A percentile compares a stretch with the other conserved stretches of the same genome.
Evolutionary conservation across 2,113 vertebrate genomes (phyloP).

Genomic region (Sminthopsis crassicaudata): DNA sequence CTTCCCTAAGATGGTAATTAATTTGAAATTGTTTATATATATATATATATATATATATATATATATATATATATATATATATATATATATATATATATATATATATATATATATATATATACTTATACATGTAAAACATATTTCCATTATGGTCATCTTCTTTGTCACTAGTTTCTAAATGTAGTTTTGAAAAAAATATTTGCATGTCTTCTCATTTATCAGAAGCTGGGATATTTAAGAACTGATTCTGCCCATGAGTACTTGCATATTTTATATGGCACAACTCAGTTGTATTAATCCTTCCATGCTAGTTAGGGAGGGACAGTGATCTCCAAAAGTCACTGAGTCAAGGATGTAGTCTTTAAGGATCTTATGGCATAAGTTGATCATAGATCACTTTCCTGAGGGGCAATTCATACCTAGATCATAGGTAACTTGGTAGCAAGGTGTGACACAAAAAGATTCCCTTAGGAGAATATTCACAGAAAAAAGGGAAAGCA

Average conservation of each 20-base stretch:
- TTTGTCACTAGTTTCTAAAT: neutral
- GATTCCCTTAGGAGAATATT: neutral
- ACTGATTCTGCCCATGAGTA: neutral
- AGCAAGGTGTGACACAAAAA: neutral
- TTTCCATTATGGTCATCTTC: neutral
- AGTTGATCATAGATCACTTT: neutral
- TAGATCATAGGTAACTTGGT: neutral
- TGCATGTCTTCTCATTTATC: neutral
- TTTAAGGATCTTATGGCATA: neutral
- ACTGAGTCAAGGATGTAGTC: neutral
- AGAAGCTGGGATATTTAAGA: neutral
- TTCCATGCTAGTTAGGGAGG: neutral
- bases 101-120: neutral
- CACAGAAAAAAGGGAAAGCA: neutral
- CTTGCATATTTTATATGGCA: neutral
- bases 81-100: neutral
- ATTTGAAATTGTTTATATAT: neutral
- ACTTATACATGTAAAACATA: neutral
- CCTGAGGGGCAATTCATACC: neutral
- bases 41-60: neutral
- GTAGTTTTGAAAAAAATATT: neutral
- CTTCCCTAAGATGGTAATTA: neutral
- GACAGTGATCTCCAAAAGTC: neutral
- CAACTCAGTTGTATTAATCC: neutral
- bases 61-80: neutral